Evolutionary conservation across 1,140 invertebrate genomes (phyloP).

Genomic region (Bombus breviceps): DNA sequence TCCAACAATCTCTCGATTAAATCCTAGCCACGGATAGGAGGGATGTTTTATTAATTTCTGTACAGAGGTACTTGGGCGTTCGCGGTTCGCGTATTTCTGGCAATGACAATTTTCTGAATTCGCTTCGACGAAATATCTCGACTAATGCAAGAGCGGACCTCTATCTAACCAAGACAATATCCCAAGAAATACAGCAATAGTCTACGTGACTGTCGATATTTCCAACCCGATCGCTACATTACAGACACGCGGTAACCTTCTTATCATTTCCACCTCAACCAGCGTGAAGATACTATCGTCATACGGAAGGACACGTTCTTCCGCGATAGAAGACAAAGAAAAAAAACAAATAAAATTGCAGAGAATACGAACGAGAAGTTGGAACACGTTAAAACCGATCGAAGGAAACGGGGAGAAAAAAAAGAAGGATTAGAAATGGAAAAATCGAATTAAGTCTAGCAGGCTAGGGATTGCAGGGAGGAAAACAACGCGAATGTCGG

Average conservation of each 20-base stretch:
- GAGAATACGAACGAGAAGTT: no score
- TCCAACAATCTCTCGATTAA: background rate
- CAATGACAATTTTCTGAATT: background rate
- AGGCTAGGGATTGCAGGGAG: slow-evolving; percentile 11
- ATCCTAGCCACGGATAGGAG: background rate
- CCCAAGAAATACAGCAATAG: slow-evolving; percentile 16
- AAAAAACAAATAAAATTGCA: background rate
- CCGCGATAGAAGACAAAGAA: no score
- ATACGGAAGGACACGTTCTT: background rate
- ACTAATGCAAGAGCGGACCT: background rate
- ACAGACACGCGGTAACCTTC: slow-evolving; percentile 23
- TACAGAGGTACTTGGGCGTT: no score
- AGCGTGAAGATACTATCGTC: background rate
- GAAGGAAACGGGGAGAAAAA: background rate
- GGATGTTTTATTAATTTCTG: slow-evolving; percentile 29
- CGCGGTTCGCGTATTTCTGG: slow-evolving; percentile 1
- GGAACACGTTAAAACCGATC: background rate
- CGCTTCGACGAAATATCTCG: background rate
- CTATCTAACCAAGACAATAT: background rate
- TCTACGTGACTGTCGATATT: slow-evolving; percentile 52
- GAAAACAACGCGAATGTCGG: slow-evolving; percentile 38
- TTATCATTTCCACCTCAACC: background rate
- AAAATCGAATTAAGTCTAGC: slow-evolving; percentile 56
- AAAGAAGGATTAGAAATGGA: no score
- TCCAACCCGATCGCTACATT: slow-evolving; percentile 10